Conservation (phyloP, 2,888 invertebrate genomes). For the Andrena chrysosceles region DNA sequence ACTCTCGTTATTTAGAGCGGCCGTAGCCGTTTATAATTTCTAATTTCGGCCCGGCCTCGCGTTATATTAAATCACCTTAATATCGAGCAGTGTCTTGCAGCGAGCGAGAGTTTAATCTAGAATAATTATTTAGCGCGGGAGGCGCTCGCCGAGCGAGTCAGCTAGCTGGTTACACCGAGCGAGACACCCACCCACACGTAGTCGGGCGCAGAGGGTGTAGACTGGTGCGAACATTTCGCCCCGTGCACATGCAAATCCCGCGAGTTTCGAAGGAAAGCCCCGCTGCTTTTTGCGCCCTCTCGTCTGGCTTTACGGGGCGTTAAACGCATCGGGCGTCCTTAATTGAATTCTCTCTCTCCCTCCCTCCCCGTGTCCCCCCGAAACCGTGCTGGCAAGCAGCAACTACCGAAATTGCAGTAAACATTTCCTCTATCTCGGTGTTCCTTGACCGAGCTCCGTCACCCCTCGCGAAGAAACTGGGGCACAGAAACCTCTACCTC, state of each 20-base stretch:
- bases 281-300: slow-evolving; percentile 65
- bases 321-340: slow-evolving; percentile 71
- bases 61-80: slow-evolving; percentile 60
- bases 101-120: slow-evolving; percentile 55
- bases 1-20: slow-evolving; percentile 38
- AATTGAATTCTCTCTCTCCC: slow-evolving; percentile 67
- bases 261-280: slow-evolving; percentile 61
- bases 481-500: slow-evolving; percentile 16
- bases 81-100: slow-evolving; percentile 49
- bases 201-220: slow-evolving; percentile 4
- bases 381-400: neutral
- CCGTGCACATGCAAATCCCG: slow-evolving; percentile 60
- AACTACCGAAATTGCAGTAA: slow-evolving; percentile 57
- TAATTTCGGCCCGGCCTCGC: slow-evolving; percentile 39
- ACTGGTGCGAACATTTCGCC: slow-evolving; percentile 21
- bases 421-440: slow-evolving; percentile 43
- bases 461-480: slow-evolving; percentile 23
- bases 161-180: slow-evolving; percentile 10
- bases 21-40: slow-evolving; percentile 34
- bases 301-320: slow-evolving; percentile 65
- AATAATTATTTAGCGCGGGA: slow-evolving; percentile 45
- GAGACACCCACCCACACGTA: neutral
- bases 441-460: slow-evolving; percentile 28
- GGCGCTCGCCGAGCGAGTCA: slow-evolving; percentile 12
- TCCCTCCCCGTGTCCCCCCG: neutral